phyloP scores from a whole-genome alignment of 2,888 invertebrate genomes.

The Apamea anceps region DNA sequence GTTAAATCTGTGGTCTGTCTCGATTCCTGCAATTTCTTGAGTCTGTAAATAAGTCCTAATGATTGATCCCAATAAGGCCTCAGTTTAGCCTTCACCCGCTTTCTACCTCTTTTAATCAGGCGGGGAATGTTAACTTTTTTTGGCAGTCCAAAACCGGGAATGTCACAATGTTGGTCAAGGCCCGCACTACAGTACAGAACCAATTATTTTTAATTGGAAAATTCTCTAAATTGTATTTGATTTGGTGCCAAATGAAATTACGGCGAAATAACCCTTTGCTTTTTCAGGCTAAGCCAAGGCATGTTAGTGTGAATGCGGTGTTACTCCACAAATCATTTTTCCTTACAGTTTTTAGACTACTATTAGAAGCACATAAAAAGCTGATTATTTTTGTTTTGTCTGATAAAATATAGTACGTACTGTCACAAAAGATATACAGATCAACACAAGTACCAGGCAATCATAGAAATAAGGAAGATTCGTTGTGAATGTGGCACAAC shows the following conservation, averaged over 20 bases:
- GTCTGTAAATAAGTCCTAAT: not conserved
- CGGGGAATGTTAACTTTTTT: slow-evolving; percentile 9
- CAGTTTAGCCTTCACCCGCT: slow-evolving; percentile 9
- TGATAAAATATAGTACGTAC: not conserved
- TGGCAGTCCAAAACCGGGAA: slow-evolving; percentile 31
- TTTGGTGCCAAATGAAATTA: slow-evolving; percentile 32
- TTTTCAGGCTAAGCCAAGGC: not conserved
- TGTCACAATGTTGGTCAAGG: slow-evolving; percentile 46
- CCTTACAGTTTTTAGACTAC: not conserved
- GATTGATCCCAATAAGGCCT: not conserved
- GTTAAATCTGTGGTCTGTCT: not conserved
- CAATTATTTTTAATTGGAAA: slow-evolving; percentile 32
- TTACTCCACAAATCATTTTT: not conserved
- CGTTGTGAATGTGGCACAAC: slow-evolving; percentile 1
- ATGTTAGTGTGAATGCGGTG: slow-evolving; percentile 2
- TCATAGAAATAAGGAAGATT: slow-evolving; percentile 36
- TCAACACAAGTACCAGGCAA: slow-evolving; percentile 28
- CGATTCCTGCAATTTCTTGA: not conserved
- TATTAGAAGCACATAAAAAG: not conserved
- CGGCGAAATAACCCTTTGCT: not conserved
- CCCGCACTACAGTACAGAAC: slow-evolving; percentile 1
- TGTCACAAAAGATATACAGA: slow-evolving; percentile 2
- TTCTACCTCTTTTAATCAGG: slow-evolving; percentile 15
- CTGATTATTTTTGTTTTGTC: not conserved
- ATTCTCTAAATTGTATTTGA: slow-evolving; percentile 15